These are phyloP conservation scores for Tetramorium alpestre DNA, from an alignment of 1,140 invertebrate species.

Conservation along the genomic window DNA sequence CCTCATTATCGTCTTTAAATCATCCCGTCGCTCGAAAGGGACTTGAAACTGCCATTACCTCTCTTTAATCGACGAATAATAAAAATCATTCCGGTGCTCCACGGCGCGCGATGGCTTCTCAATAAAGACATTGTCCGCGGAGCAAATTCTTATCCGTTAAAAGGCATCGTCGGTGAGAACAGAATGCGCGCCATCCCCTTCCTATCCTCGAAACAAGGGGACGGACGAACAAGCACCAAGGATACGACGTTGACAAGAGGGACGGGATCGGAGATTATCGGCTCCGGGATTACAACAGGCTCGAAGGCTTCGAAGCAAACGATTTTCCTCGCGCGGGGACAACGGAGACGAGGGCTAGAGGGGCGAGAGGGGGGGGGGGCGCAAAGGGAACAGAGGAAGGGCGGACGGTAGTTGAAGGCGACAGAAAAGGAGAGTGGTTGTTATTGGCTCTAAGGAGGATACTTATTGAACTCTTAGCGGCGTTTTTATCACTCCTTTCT, in stretches of 20 bases:
- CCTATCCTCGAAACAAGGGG: constrained; percentile 69
- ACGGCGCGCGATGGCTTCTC: constrained; percentile 75
- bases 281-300: constrained; percentile 81
- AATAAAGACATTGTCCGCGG: constrained; percentile 83
- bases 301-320: constrained; percentile 79
- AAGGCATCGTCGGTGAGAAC: constrained; percentile 69
- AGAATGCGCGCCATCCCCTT: constrained; percentile 50
- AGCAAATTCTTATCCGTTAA: constrained; percentile 82
- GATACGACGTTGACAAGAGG: constrained; percentile 62
- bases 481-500: constrained; percentile 79
- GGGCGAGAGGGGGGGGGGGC: not conserved
- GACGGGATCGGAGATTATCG: constrained; percentile 80
- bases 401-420: constrained; percentile 52
- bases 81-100: constrained; percentile 68
- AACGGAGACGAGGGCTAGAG: not conserved
- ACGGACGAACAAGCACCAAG: constrained; percentile 45
- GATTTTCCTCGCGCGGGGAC: constrained; percentile 78
- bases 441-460: constrained; percentile 83
- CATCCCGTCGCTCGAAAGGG: constrained; percentile 9
- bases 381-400: constrained; percentile 66
- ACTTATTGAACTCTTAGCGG: constrained; percentile 84
- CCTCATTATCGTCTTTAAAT: constrained; percentile 65
- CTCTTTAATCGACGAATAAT: constrained; percentile 71
- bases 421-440: constrained; percentile 64
- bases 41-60: constrained; percentile 47